Conservation (phyloP, 2,113 vertebrate genomes). For the Psophia crepitans region DNA sequence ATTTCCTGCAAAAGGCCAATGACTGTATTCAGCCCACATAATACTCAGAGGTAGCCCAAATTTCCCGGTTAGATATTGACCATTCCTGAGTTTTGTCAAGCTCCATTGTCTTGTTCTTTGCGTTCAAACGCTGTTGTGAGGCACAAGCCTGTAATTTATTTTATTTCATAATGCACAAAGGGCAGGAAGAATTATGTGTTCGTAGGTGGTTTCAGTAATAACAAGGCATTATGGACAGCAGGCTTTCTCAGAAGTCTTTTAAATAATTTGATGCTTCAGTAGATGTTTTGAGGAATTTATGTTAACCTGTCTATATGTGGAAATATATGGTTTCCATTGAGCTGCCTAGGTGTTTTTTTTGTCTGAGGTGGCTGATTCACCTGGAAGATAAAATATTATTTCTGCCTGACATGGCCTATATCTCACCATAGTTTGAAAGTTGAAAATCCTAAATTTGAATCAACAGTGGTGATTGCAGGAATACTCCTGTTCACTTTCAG, state of each 20-base stretch:
- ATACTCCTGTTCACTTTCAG: not conserved
- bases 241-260: not conserved
- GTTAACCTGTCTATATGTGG: not conserved
- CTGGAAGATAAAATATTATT: not conserved
- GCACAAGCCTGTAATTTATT: not conserved
- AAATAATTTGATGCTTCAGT: not conserved
- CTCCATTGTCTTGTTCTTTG: not conserved
- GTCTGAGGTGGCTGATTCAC: not conserved
- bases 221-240: not conserved
- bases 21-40: not conserved
- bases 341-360: not conserved
- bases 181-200: not conserved
- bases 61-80: not conserved
- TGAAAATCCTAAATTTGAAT: not conserved
- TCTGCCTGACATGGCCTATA: not conserved
- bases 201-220: not conserved
- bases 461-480: not conserved
- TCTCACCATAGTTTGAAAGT: not conserved
- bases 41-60: not conserved
- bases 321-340: not conserved
- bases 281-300: not conserved
- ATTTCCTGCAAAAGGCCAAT: not conserved
- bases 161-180: not conserved
- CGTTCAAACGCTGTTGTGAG: not conserved
- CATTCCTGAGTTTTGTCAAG: not conserved